phyloP scores from a whole-genome alignment of 1,140 invertebrate species.

The Reticulitermes speratus region DNA sequence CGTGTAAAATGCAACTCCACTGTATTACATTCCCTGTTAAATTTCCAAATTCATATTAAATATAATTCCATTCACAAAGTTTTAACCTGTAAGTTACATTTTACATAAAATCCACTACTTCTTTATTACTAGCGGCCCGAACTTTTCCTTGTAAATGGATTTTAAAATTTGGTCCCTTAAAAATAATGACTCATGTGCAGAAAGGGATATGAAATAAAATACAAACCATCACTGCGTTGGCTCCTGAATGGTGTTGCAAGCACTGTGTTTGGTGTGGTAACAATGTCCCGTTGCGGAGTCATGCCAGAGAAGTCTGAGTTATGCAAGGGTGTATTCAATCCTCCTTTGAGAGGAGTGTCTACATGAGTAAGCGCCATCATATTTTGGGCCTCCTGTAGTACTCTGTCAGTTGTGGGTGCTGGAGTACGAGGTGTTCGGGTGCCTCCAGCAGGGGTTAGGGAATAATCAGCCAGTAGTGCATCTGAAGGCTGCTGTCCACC shows the following conservation, averaged over 20 bases:
- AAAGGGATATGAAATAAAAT: no score
- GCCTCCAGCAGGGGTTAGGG: constrained; percentile 71
- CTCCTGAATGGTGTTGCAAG: constrained; percentile 89
- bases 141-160: no score
- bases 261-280: constrained; percentile 93
- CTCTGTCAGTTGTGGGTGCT: constrained; percentile 67
- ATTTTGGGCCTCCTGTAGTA: constrained; percentile 94
- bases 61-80: not conserved
- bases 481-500: constrained; percentile 79
- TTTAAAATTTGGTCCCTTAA: no score
- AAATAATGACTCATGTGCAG: no score
- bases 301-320: constrained; percentile 85
- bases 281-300: constrained; percentile 67
- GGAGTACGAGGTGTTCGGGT: constrained; percentile 85
- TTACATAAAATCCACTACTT: no score
- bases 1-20: no score
- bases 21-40: not conserved
- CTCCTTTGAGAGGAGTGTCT: constrained; percentile 96
- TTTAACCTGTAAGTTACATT: no score
- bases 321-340: constrained; percentile 88
- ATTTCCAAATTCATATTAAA: not conserved
- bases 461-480: constrained; percentile 88
- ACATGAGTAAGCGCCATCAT: constrained; percentile 97
- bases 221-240: constrained; percentile 39
- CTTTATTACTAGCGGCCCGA: no score